phyloP scores from a whole-genome alignment of 2,113 vertebrate species.

The Crotalus horridus region DNA sequence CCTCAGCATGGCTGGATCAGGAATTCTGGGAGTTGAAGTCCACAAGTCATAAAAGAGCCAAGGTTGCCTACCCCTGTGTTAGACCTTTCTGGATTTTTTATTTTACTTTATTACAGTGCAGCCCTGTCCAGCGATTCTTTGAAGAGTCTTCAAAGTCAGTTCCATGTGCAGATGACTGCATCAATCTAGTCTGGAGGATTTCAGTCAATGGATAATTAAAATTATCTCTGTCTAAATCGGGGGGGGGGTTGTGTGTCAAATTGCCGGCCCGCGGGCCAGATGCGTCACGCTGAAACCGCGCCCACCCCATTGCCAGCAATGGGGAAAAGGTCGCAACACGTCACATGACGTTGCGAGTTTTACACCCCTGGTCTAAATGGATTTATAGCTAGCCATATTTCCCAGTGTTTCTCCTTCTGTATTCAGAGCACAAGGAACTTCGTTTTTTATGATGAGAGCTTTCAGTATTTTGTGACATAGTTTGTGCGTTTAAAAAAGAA shows the following conservation, averaged over 20 bases:
- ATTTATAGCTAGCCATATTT: neutral
- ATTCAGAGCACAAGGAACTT: neutral
- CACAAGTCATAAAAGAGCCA: too few relatives aligned
- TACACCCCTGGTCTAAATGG: neutral
- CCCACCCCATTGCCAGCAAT: too few relatives aligned
- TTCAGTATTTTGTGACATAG: neutral
- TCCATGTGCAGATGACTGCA: neutral
- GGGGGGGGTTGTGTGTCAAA: too few relatives aligned
- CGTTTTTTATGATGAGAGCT: neutral
- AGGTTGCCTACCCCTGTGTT: neutral
- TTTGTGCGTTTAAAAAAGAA: neutral
- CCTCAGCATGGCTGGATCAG: too few relatives aligned
- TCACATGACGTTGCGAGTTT: too few relatives aligned
- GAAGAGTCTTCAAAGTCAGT: neutral
- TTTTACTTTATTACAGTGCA: neutral
- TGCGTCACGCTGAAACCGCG: too few relatives aligned
- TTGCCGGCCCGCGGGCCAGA: too few relatives aligned
- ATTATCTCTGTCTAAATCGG: neutral
- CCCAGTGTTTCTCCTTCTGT: neutral
- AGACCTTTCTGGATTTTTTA: neutral
- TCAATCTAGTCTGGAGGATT: neutral
- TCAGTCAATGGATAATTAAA: neutral
- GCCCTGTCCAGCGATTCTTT: neutral
- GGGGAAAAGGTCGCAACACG: too few relatives aligned
- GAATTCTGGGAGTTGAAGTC: too few relatives aligned